A percentile compares a stretch with the other conserved stretches of the same genome.
These are phyloP conservation scores for Benitochromis conjunctus DNA, from an alignment of 2,113 vertebrate genomes.

Conservation along the genomic window DNA sequence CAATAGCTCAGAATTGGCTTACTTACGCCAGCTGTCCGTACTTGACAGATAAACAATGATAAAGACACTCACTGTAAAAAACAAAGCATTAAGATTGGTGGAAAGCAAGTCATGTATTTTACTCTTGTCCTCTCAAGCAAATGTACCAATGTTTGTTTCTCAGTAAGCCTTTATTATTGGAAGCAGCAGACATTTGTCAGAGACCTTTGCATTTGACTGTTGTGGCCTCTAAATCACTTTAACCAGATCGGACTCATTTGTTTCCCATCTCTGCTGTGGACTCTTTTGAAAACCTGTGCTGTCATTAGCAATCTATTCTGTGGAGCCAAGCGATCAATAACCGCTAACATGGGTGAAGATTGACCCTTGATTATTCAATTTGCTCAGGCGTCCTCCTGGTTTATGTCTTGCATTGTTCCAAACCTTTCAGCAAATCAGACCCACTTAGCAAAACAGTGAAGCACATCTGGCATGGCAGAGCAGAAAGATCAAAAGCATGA, in stretches of 20 bases:
- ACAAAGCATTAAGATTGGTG: neutral
- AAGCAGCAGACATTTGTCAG: constrained; percentile 19
- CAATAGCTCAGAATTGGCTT: neutral
- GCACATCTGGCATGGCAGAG: neutral
- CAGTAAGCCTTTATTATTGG: neutral
- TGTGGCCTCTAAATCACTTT: constrained; percentile 1
- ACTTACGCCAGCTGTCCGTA: neutral
- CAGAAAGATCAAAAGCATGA: neutral
- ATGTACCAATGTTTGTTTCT: neutral
- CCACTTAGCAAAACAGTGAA: neutral
- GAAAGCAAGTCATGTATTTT: neutral
- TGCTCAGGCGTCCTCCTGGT: neutral
- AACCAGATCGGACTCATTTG: constrained; percentile 22
- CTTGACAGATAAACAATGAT: neutral
- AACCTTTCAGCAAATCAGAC: constrained; percentile 31
- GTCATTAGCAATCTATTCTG: constrained; percentile 11
- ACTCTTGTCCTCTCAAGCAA: neutral
- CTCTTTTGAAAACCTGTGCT: neutral
- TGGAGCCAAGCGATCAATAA: constrained; percentile 33
- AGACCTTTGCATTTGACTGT: neutral
- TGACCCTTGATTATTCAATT: constrained; percentile 34
- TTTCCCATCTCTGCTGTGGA: neutral
- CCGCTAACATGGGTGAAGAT: constrained; percentile 9
- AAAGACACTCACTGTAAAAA: neutral
- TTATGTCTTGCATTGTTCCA: neutral